Conservation (phyloP, 1,140 invertebrate species). For the Drosophila equinoxialis region DNA sequence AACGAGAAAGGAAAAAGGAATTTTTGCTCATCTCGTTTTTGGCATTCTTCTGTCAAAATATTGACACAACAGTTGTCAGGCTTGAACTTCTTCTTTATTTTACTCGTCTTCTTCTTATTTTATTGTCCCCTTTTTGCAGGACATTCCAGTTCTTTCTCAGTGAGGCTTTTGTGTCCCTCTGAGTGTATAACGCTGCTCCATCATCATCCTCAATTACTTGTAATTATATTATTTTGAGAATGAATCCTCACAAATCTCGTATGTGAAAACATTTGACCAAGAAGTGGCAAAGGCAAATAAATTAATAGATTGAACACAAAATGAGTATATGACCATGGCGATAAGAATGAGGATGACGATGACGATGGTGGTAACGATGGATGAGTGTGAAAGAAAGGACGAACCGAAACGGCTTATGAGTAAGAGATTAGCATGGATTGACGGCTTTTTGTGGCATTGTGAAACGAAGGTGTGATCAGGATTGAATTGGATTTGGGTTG, state of each 20-base stretch:
- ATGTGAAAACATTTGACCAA: conserved; percentile 8
- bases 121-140: conserved; percentile 20
- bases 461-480: conserved; percentile 36
- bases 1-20: conserved; percentile 17
- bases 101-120: neutral
- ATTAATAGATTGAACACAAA: neutral
- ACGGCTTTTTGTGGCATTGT: neutral
- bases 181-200: conserved; percentile 46
- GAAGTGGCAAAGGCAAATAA: conserved; percentile 35
- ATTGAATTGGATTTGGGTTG: conserved; percentile 1
- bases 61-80: conserved; percentile 77
- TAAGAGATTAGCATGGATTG: conserved; percentile 47
- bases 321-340: too few relatives aligned
- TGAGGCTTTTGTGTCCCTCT: neutral
- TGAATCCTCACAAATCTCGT: conserved; percentile 18
- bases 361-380: conserved; percentile 7
- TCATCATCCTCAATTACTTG: conserved; percentile 60
- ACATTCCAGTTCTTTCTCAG: conserved; percentile 15
- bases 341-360: conserved; percentile 19
- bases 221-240: conserved; percentile 74
- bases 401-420: conserved; percentile 34
- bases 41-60: conserved; percentile 82
- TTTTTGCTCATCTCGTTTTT: conserved; percentile 50
- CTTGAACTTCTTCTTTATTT: conserved; percentile 1
- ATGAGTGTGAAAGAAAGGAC: conserved; percentile 18